These are phyloP conservation scores for Heterochromis multidens DNA, from an alignment of 2,113 vertebrate species.

Conservation along the genomic window DNA sequence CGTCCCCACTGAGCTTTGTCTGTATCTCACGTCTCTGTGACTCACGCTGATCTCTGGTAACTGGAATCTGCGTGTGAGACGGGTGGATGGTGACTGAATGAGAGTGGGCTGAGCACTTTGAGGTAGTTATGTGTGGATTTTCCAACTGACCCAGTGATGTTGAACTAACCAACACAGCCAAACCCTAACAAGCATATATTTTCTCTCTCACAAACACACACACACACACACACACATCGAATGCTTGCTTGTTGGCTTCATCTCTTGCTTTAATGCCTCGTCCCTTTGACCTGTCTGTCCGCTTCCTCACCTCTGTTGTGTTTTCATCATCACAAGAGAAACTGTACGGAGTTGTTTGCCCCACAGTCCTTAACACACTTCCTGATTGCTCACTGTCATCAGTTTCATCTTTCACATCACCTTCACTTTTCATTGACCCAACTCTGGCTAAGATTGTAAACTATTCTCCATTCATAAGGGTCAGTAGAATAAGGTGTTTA, in stretches of 20 bases:
- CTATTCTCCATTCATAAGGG: conserved; percentile 74
- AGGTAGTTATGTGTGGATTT: neutral
- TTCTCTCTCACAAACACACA: neutral
- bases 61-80: neutral
- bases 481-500: conserved; percentile 77
- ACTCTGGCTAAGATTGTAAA: conserved; percentile 80
- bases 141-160: conserved; percentile 27
- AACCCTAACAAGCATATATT: conserved; percentile 16
- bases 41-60: conserved; percentile 15
- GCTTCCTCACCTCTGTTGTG: conserved; percentile 47
- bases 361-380: conserved; percentile 50
- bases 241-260: conserved; percentile 33
- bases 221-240: neutral
- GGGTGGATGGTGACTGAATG: neutral
- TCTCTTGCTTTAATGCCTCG: conserved; percentile 37
- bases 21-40: neutral
- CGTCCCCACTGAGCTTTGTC: neutral
- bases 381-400: conserved; percentile 56
- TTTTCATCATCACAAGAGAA: conserved; percentile 47
- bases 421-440: conserved; percentile 67
- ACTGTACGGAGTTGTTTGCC: conserved; percentile 54
- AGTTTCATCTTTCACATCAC: conserved; percentile 51
- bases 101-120: conserved; percentile 15
- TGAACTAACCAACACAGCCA: conserved; percentile 5
- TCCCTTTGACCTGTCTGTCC: conserved; percentile 25